Conservation (phyloP, 2,888 invertebrate genomes). For the Meiosimyza platycephala region DNA sequence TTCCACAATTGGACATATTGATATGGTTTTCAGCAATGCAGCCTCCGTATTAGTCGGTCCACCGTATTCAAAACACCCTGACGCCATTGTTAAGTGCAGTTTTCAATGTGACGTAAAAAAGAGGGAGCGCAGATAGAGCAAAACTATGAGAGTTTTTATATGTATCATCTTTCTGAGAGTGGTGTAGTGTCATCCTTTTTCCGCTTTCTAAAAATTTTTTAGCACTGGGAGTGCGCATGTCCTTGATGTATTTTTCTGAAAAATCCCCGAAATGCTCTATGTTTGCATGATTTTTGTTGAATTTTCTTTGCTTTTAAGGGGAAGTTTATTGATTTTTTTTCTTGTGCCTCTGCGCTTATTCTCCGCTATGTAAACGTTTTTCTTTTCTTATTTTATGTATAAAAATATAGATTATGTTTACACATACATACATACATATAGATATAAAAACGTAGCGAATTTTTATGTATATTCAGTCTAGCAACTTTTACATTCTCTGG, state of each 20-base stretch:
- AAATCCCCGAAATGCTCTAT: background rate
- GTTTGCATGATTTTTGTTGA: slow-evolving; percentile 3
- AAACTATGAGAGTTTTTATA: background rate
- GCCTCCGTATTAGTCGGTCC: background rate
- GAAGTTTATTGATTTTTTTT: slow-evolving; percentile 32
- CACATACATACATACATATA: too few species aligned
- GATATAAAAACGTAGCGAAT: too few species aligned
- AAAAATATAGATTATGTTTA: too few species aligned
- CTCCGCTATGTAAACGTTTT: background rate
- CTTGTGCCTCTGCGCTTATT: background rate
- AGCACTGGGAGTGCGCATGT: slow-evolving; percentile 15
- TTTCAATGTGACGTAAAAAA: slow-evolving; percentile 31
- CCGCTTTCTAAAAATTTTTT: slow-evolving; percentile 4
- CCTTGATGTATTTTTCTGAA: background rate
- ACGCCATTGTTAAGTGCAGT: slow-evolving; percentile 49
- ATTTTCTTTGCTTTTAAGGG: slow-evolving; percentile 10
- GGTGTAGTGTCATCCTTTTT: slow-evolving; percentile 39
- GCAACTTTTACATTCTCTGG: too few species aligned
- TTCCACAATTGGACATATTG: slow-evolving; percentile 69
- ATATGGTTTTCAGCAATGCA: slow-evolving; percentile 58
- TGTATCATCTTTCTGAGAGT: background rate
- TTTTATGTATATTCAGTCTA: too few species aligned
- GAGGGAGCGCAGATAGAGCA: background rate
- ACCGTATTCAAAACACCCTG: slow-evolving; percentile 18
- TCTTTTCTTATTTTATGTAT: background rate